phyloP scores from a whole-genome alignment of 35 echinoderm and acorn worm species.

The Amphiura filiformis region DNA sequence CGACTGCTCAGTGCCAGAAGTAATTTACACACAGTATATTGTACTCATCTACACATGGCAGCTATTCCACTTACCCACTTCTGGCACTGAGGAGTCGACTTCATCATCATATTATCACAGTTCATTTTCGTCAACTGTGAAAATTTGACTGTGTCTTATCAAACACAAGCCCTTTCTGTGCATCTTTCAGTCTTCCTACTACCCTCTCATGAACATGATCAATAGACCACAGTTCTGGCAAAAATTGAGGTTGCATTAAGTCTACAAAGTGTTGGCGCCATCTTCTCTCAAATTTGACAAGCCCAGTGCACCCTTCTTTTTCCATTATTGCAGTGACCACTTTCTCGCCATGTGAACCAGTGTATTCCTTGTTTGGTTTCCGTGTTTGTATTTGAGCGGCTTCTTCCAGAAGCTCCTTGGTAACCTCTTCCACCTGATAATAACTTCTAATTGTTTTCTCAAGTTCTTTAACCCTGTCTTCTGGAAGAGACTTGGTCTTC shows the following conservation, averaged over 20 bases:
- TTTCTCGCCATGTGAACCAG: conserved; percentile 74
- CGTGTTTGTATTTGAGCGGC: conserved; percentile 53
- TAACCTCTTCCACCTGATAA: conserved; percentile 37
- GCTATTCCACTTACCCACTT: too few species aligned
- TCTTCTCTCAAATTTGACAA: conserved; percentile 75
- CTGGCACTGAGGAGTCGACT: too few species aligned
- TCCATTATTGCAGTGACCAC: conserved; percentile 49
- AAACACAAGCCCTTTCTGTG: not conserved
- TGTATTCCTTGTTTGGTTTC: conserved; percentile 61
- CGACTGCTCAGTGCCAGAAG: too few species aligned
- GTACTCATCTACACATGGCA: too few species aligned
- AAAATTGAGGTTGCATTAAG: conserved; percentile 64
- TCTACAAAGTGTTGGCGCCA: conserved; percentile 87
- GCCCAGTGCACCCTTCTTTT: conserved; percentile 24
- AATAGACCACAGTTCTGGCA: conserved; percentile 90
- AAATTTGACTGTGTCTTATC: too few species aligned
- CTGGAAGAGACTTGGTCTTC: conserved; percentile 55
- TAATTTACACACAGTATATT: too few species aligned
- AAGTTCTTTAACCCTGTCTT: conserved; percentile 55
- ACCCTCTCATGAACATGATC: conserved; percentile 62
- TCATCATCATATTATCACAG: too few species aligned
- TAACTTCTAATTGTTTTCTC: conserved; percentile 37
- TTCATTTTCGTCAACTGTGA: too few species aligned
- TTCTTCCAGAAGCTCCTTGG: conserved; percentile 37
- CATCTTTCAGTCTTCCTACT: not conserved